Base-by-base conservation (phyloP, 2,797 vertebrate species). In the Carcharodon carcharias region DNA sequence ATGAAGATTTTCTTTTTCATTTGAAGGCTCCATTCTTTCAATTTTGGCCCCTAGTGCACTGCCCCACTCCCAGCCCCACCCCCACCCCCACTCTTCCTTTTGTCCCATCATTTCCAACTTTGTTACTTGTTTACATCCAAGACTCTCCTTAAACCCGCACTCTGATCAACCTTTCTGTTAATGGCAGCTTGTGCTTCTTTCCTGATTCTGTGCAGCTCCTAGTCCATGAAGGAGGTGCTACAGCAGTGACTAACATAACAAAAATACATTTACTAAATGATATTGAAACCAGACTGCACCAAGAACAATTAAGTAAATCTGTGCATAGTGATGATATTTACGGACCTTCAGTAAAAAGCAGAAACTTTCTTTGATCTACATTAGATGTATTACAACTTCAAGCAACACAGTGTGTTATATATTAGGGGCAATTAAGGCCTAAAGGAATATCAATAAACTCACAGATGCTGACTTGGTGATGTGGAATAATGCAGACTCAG, bases 341-440 rank as follows among this genome's bases (percentile, higher is more conserved):
- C 23, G 18, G n/a, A 63, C 23, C 91, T n/a, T 26, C 61, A 67
- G 63, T 45, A 93, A 40, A 50, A 67, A 67, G 7, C 45, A 73
- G 65, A 50, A 45, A 69, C 67, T 54, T 71, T 31, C 69, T 95
- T 71, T 95, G 94, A 95, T 71, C 67, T 35, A 71, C 31, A n/a
- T 56, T 56, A 73, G 54, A 54, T 95, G 50, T 18, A 45, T 31
- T 16, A 28, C 45, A 77, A 77, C 26, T 73, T 71, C 45, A 28
- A 73, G 69, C 94, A 95, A 56, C 16, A 5, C 7, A 35, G 94
- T 54, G 69, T 95, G 67, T 77, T 71, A 73, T 35, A 58, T 35
- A 95, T 95, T 73, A 95, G 69, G 56, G 28, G 50, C 94, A 95
- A 56, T 35, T 95, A 95, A 56, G 14, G 69, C 69, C 50, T 95